These are phyloP conservation scores for Liposcelis brunnea DNA, from an alignment of 2,888 invertebrate genomes.

Conservation along the genomic window DNA sequence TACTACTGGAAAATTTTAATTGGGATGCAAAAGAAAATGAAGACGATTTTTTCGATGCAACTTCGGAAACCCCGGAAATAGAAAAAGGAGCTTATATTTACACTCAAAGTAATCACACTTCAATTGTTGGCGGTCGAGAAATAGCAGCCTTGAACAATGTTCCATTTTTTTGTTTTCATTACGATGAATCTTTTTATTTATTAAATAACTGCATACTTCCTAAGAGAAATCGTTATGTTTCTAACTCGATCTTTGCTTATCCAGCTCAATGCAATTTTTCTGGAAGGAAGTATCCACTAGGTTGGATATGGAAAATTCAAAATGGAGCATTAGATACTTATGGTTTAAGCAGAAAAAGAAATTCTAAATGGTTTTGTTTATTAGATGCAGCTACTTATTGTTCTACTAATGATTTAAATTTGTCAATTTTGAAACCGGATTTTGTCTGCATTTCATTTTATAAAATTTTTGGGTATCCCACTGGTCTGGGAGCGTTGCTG, in stretches of 20 bases:
- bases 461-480: constrained; percentile 92
- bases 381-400: constrained; percentile 77
- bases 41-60: constrained; percentile 4
- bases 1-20: constrained; percentile 64
- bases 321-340: constrained; percentile 34
- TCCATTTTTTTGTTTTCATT: constrained; percentile 37
- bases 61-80: too few relatives aligned
- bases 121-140: constrained; percentile 82
- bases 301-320: constrained; percentile 46
- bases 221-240: constrained; percentile 1
- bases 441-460: constrained; percentile 89
- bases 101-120: constrained; percentile 84
- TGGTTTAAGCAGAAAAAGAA: background rate
- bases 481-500: constrained; percentile 79
- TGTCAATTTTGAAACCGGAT: constrained; percentile 56
- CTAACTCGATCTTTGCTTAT: constrained; percentile 55
- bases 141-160: constrained; percentile 39
- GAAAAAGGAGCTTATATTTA: constrained; percentile 58
- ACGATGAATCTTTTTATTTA: constrained; percentile 35
- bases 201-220: constrained; percentile 15
- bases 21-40: constrained; percentile 27
- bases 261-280: constrained; percentile 93
- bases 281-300: constrained; percentile 73
- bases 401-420: constrained; percentile 58
- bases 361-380: constrained; percentile 49